Evolutionary conservation across 2,113 vertebrate genomes (phyloP).

Genomic region (Guaruba guarouba): DNA sequence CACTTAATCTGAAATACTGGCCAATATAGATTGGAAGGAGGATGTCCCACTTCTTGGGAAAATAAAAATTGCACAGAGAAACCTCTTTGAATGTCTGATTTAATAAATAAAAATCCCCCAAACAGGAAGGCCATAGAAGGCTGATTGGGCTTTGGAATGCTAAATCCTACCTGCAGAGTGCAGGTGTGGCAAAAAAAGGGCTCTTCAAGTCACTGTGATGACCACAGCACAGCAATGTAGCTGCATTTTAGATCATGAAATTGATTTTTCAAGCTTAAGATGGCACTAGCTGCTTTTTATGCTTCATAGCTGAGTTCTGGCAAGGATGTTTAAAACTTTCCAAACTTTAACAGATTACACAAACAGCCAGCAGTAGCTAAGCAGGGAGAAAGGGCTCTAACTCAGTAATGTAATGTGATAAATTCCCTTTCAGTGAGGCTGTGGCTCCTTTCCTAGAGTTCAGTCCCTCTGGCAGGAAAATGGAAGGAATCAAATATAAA

Average conservation of each 20-base stretch:
- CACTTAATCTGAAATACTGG: not conserved
- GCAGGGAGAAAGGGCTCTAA: not conserved
- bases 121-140: not conserved
- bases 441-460: conserved; percentile 2
- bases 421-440: conserved; percentile 24
- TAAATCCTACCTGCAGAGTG: not conserved
- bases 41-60: not conserved
- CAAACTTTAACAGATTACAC: conserved; percentile 28
- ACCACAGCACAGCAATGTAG: not conserved
- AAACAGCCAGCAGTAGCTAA: not conserved
- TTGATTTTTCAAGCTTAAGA: not conserved
- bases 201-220: not conserved
- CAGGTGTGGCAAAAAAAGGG: not conserved
- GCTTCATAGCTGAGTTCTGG: not conserved
- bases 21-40: not conserved
- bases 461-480: conserved; percentile 20
- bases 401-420: conserved; percentile 36
- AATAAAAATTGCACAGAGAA: not conserved
- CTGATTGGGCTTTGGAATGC: not conserved
- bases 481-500: conserved; percentile 23
- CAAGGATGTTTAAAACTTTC: conserved; percentile 9
- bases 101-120: not conserved
- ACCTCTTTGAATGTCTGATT: not conserved
- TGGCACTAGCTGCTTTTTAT: not conserved
- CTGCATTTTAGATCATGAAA: not conserved